phyloP scores from a whole-genome alignment of 2,888 invertebrate genomes.

The Pteria penguin region DNA sequence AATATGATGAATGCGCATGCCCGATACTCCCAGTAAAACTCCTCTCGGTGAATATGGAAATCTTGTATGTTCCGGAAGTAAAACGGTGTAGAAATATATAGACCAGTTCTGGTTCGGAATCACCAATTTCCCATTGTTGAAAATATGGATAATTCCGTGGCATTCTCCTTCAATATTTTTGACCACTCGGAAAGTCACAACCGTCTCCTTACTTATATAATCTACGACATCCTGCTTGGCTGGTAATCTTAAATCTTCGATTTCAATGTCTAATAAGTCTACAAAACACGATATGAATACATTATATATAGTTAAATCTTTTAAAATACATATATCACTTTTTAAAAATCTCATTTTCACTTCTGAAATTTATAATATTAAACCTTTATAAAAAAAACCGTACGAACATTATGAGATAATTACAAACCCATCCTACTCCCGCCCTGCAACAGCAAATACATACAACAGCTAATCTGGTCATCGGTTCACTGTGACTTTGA shows the following conservation, averaged over 20 bases:
- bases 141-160: slow-evolving; percentile 11
- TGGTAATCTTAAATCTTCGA: background rate
- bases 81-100: slow-evolving; percentile 67
- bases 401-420: too few species aligned
- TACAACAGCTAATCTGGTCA: too few species aligned
- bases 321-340: too few species aligned
- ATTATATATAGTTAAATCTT: too few species aligned
- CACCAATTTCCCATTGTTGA: slow-evolving; percentile 44
- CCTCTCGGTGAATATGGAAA: slow-evolving; percentile 40
- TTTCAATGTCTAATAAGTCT: too few species aligned
- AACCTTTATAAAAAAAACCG: too few species aligned
- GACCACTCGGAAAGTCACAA: background rate
- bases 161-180: background rate
- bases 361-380: too few species aligned
- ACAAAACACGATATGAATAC: too few species aligned
- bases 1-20: slow-evolving; percentile 59
- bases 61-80: slow-evolving; percentile 65
- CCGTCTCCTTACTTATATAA: background rate
- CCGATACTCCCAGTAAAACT: slow-evolving; percentile 44
- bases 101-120: slow-evolving; percentile 51
- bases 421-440: too few species aligned
- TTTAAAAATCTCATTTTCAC: too few species aligned
- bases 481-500: too few species aligned
- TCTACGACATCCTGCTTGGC: background rate
- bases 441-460: too few species aligned